Percentiles rank a stretch among this genome's conserved stretches.
Conservation (phyloP, 2,888 invertebrate species). For the Drosophila nr. fundita region DNA sequence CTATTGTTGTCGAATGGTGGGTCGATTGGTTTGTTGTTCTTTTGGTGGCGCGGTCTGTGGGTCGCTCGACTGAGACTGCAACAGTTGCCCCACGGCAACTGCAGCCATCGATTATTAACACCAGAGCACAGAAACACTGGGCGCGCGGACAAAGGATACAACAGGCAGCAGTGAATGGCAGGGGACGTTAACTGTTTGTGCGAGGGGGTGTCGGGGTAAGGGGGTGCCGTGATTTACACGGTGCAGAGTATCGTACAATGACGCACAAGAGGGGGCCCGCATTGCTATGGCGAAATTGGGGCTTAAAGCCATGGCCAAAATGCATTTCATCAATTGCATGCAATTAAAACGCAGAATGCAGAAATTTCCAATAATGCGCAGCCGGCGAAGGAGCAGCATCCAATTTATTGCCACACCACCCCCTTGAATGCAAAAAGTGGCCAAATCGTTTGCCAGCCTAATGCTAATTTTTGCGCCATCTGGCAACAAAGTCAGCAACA, state of each 20-base stretch:
- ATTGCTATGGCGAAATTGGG: slow-evolving; percentile 18
- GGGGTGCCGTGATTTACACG: slow-evolving; percentile 39
- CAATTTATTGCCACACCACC: slow-evolving; percentile 35
- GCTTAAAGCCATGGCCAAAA: slow-evolving; percentile 43
- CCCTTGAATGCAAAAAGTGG: slow-evolving; percentile 18
- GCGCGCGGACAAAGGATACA: slow-evolving; percentile 8
- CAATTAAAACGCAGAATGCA: slow-evolving; percentile 67
- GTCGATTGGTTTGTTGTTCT: slow-evolving; percentile 2
- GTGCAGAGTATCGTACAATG: slow-evolving; percentile 16
- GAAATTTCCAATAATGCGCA: slow-evolving; percentile 73
- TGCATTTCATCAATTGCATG: slow-evolving; percentile 60
- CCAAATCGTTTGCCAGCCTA: slow-evolving; percentile 57
- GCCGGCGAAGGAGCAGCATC: slow-evolving; percentile 37
- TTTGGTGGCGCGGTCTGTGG: slow-evolving; percentile 1
- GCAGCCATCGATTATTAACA: slow-evolving; percentile 73
- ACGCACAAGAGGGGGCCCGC: slow-evolving; percentile 13
- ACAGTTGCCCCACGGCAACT: slow-evolving; percentile 50
- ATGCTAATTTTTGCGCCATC: slow-evolving; percentile 69
- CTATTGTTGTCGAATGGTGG: slow-evolving; percentile 25
- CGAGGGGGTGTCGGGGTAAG: neutral
- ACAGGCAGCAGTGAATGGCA: neutral
- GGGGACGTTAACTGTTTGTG: too few species aligned
- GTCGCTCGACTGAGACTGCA: slow-evolving; percentile 35
- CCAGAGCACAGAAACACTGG: slow-evolving; percentile 12
- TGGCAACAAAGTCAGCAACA: slow-evolving; percentile 47